Base-by-base conservation (phyloP, 2,888 invertebrate species). In the Catocala nupta region DNA sequence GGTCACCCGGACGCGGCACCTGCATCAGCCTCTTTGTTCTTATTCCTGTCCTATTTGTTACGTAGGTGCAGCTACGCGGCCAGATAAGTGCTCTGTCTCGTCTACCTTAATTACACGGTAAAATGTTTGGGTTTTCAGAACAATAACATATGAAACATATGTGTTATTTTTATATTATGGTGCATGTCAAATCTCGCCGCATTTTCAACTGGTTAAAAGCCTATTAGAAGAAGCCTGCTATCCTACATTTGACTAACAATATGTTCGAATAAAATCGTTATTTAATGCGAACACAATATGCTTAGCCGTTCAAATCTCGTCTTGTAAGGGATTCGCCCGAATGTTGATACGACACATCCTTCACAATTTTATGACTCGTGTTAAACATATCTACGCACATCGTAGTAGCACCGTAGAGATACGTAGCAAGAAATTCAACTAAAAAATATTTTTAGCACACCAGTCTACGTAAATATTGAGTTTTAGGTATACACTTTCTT, bases 1-100 rank as follows among this genome's bases (percentile, higher is more conserved):
- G 93, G 92, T 93, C 92, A 93, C 86, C 78, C 85, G 87, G 84
- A 82, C 85, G 81, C 82, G 79, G 77, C 81, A 79, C 81, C 82
- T 81, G 82, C 79, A 75, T 65, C 73, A 67, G 76, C 70, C 73
- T 81, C 83, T 82, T 83, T 84, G 84, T 84, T 85, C 84, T 82
- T 81, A 75, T 81, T 83, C 83, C 78, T 73, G 66, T 68, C 59
- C 75, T 60, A 68, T 77, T 75, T 77, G 61, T 68, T 65, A 68
- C 74, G 71, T 79, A 71, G 71, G 67, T 71, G 68, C 70, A 66
- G 77, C 71, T 69, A 68, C 69, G 60, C 68, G 66, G 75, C 73
- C 69, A 68, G 64, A 56, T 70, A 70, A 76, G 67, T 68, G 68
- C 70, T 77, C 51, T 51, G 39, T 57, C 43, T 33, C 59, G 59